Evolutionary conservation across 2,888 invertebrate genomes (phyloP).

Genomic region (Lordiphosa andalusiaca): DNA sequence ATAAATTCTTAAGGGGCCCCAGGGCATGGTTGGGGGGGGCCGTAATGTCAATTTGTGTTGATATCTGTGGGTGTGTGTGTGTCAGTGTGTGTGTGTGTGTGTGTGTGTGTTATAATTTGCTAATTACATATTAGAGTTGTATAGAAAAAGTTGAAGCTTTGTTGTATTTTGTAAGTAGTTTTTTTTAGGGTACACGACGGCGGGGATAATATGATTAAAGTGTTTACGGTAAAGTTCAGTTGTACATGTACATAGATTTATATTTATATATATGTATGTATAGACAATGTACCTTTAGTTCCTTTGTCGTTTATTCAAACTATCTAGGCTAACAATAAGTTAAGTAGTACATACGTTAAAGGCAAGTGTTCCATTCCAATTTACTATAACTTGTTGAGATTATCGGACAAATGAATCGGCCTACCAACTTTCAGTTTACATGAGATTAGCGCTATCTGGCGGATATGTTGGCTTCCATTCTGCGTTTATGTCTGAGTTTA

Average conservation of each 20-base stretch:
- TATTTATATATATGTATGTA: conserved; percentile 46
- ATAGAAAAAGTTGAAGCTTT: conserved; percentile 63
- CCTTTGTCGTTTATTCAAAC: conserved; percentile 41
- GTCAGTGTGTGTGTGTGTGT: conserved; percentile 21
- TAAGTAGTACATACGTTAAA: conserved; percentile 44
- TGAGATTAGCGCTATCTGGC: conserved; percentile 21
- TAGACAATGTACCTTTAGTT: conserved; percentile 52
- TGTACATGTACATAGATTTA: conserved; percentile 27
- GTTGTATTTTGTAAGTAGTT: conserved; percentile 44
- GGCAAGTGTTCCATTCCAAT: conserved; percentile 50
- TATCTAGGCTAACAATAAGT: conserved; percentile 59
- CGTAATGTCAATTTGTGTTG: neutral
- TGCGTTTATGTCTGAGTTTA: conserved; percentile 15
- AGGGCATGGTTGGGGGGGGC: conserved; percentile 7
- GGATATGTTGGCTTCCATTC: conserved; percentile 57
- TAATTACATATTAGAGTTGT: conserved; percentile 59
- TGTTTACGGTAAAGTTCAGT: conserved; percentile 50
- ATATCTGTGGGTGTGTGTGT: conserved; percentile 10
- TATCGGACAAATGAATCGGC: conserved; percentile 12
- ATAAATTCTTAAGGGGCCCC: conserved; percentile 51
- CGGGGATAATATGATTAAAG: conserved; percentile 78
- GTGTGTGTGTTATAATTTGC: conserved; percentile 51
- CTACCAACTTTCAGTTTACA: conserved; percentile 8
- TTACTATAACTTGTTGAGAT: conserved; percentile 24
- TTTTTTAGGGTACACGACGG: conserved; percentile 78